Evolutionary conservation across 2,797 vertebrate genomes (phyloP), one percentile per base, ranked within the genome.

Genomic region (Heteromormyrus szaboi): DNA sequence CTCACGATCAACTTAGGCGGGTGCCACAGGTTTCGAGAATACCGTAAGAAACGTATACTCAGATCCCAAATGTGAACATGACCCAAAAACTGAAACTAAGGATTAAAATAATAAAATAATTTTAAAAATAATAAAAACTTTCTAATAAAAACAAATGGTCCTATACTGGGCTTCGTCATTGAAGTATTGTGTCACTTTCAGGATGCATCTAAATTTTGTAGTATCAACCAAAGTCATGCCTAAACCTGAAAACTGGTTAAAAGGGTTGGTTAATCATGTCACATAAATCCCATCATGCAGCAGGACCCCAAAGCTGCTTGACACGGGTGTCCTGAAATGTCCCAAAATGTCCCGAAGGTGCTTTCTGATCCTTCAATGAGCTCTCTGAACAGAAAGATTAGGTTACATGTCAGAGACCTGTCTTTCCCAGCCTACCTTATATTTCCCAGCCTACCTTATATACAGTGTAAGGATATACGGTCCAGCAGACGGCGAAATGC

Each of bases 211-310:
- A 86, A 41, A 11, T 59, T 17, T 17, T 59, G 12, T 53, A 41
- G 29, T 29, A 37, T 37, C 53, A 37, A 37, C 50, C 17, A 48
- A 65, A 65, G 41, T 62, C 48, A 8, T 51, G 25, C 12, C 4
- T 4, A 29, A 87, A 50, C 37, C 11, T 51, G 81, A 50, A 29
- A 53, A 46, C 6, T 85, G 46, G n/a, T 12, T 22, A 48, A 19
- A 50, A 72, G 59, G 91, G 93, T 90, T 92, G 92, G 93, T 91
- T 88, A 86, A 85, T 88, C 90, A 91, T 91, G 91, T 93, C 92
- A 90, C 88, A 92, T 90, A 91, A 79, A 89, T 93, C 92, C 92
- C 93, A 93, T 93, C 93, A 93, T 91, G 54, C 91, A 91, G 81
- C 53, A 53, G 62, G 91, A 91, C 91, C 94, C 93, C n/a, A 68